Evolutionary conservation across 1,140 invertebrate species (phyloP).

Genomic region (Cecropterus lyciades): DNA sequence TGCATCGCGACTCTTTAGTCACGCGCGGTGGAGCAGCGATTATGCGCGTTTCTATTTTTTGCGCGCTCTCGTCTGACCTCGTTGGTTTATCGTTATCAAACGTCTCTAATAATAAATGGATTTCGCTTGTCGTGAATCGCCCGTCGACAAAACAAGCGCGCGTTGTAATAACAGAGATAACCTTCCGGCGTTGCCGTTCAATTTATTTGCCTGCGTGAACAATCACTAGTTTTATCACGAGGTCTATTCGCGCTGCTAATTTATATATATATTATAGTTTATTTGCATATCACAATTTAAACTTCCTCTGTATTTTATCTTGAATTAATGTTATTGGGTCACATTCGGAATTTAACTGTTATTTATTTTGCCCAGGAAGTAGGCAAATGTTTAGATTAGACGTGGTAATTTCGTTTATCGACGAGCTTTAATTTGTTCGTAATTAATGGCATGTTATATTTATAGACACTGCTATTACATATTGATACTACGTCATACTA

Average conservation of each 20-base stretch:
- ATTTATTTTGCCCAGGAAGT: no score
- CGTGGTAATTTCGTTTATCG: no score
- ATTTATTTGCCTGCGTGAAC: conserved; percentile 29
- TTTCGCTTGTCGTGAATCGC: conserved; percentile 67
- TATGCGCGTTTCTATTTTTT: conserved; percentile 83
- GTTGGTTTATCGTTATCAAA: conserved; percentile 82
- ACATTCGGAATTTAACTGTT: background rate
- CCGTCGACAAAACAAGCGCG: conserved; percentile 55
- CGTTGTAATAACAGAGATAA: conserved; percentile 70
- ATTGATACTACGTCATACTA: background rate
- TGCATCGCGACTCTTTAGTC: conserved; percentile 76
- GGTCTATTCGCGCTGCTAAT: conserved; percentile 4
- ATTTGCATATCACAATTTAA: conserved; percentile 1
- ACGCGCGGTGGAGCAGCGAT: conserved; percentile 77
- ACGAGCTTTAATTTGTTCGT: no score
- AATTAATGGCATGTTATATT: no score
- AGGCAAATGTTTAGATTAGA: no score
- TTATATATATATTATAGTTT: conserved; percentile 5
- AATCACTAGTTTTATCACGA: conserved; percentile 17
- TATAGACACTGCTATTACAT: background rate
- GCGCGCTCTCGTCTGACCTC: conserved; percentile 78
- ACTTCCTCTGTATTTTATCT: background rate
- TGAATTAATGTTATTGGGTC: background rate
- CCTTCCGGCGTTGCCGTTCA: conserved; percentile 53
- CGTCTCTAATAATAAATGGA: conserved; percentile 77